Evolutionary conservation across 2,113 vertebrate genomes (phyloP).

Genomic region (Serinus canaria): DNA sequence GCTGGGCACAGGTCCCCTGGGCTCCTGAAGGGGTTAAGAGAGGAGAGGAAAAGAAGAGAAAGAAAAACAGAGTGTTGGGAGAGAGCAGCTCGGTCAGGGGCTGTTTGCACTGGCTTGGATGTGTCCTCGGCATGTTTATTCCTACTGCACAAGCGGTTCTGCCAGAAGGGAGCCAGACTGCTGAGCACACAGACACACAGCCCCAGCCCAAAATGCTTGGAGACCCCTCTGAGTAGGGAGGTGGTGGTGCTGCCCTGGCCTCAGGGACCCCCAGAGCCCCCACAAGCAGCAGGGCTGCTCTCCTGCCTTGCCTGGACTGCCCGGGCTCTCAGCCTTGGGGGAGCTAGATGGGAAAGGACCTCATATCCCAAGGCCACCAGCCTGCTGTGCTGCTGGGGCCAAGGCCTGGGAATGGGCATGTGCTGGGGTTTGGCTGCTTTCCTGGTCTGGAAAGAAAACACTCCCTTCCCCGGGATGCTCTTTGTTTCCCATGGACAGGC

Average conservation of each 20-base stretch:
- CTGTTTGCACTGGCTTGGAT: conserved; percentile 64
- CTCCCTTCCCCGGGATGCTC: background rate
- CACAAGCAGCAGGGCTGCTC: background rate
- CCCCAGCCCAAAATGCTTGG: background rate
- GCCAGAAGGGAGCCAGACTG: background rate
- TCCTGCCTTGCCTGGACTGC: rapidly evolving
- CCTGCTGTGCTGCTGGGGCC: background rate
- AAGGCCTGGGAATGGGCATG: conserved; percentile 48
- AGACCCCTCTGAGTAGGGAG: rapidly evolving
- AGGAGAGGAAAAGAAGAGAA: conserved; percentile 43
- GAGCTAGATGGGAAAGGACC: background rate
- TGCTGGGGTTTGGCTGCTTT: conserved; percentile 57
- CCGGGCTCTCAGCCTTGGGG: rapidly evolving
- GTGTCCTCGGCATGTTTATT: background rate
- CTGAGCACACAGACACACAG: background rate
- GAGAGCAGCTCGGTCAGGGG: conserved; percentile 14
- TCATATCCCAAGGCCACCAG: conserved; percentile 24
- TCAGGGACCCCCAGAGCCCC: rapidly evolving
- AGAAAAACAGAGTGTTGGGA: conserved; percentile 51
- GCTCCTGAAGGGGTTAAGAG: conserved; percentile 53
- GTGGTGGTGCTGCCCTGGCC: rapidly evolving
- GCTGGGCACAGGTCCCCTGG: rapidly evolving
- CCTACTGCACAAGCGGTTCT: conserved; percentile 26
- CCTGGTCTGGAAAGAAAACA: conserved; percentile 51
- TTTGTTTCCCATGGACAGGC: conserved; percentile 22